Conservation (phyloP, 2,797 vertebrate genomes). For the Oophaga sylvatica region DNA sequence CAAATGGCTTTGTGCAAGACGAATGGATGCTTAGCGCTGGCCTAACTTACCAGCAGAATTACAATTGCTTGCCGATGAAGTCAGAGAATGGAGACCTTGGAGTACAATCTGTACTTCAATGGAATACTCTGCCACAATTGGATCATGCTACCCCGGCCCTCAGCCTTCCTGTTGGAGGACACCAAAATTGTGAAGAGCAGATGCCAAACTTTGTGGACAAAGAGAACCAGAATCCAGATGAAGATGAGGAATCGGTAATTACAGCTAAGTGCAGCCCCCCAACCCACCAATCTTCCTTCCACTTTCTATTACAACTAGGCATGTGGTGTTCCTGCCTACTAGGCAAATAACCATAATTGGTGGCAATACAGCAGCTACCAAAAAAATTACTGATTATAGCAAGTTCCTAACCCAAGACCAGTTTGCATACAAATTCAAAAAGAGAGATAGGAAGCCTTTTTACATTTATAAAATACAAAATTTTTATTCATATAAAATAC, state of each 20-base stretch:
- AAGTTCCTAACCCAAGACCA: slow-evolving; percentile 40
- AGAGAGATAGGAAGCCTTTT: no score
- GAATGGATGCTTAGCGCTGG: slow-evolving; percentile 71
- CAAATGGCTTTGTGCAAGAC: slow-evolving; percentile 79
- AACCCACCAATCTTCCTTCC: slow-evolving; percentile 66
- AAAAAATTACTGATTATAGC: slow-evolving; percentile 60
- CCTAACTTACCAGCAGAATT: slow-evolving; percentile 70
- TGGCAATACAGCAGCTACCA: neutral
- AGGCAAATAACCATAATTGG: slow-evolving; percentile 62
- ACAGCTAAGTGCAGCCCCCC: slow-evolving; percentile 66
- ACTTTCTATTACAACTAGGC: slow-evolving; percentile 75
- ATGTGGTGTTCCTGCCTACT: slow-evolving; percentile 76
- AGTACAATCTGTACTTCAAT: slow-evolving; percentile 71
- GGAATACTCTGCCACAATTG: slow-evolving; percentile 78
- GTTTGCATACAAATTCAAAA: no score
- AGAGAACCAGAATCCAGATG: slow-evolving; percentile 65
- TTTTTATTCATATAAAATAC: no score
- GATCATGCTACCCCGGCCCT: slow-evolving; percentile 75
- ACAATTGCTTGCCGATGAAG: slow-evolving; percentile 74
- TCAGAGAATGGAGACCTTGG: slow-evolving; percentile 74
- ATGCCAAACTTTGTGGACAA: slow-evolving; percentile 73
- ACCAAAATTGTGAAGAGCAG: slow-evolving; percentile 66
- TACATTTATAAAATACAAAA: no score
- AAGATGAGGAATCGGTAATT: slow-evolving; percentile 72
- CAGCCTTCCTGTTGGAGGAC: slow-evolving; percentile 64